A percentile compares a stretch with the other conserved stretches of the same genome.
Evolutionary conservation across 2,888 invertebrate genomes (phyloP).

Genomic region (Oeneis ivallda): DNA sequence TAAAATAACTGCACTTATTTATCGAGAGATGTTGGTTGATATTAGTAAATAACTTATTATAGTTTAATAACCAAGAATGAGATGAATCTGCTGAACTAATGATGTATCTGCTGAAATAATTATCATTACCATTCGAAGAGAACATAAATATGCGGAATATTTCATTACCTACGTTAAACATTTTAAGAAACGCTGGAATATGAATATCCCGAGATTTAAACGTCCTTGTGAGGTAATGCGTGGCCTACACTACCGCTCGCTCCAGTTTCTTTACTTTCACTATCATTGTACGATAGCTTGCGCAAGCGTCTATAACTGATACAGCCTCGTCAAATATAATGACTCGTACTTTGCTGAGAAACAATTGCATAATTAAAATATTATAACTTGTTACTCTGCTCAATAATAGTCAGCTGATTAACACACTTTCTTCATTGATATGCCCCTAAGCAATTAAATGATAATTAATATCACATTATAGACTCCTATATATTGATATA

Average conservation of each 20-base stretch:
- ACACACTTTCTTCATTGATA: conserved; percentile 14
- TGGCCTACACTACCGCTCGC: conserved; percentile 63
- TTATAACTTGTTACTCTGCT: conserved; percentile 16
- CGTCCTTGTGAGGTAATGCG: conserved; percentile 73
- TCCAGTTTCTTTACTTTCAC: conserved; percentile 77
- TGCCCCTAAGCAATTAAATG: conserved; percentile 5
- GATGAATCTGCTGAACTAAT: no score
- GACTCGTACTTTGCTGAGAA: conserved; percentile 19
- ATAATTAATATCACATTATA: background rate
- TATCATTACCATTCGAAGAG: no score
- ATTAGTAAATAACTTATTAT: no score
- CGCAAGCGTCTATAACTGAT: conserved; percentile 58
- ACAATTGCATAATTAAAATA: conserved; percentile 33
- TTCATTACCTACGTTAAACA: no score
- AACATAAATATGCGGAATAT: no score
- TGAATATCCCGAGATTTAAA: conserved; percentile 49
- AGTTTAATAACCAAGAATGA: no score
- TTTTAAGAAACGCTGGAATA: conserved; percentile 13
- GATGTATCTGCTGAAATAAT: no score
- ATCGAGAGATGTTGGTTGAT: no score
- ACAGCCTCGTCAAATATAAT: conserved; percentile 45
- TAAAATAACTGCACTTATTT: no score
- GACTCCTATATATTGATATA: conserved; percentile 4
- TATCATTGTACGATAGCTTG: conserved; percentile 69
- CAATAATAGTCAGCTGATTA: conserved; percentile 12